phyloP scores from a whole-genome alignment of 2,113 vertebrate genomes.

The Pachyramphus minor region DNA sequence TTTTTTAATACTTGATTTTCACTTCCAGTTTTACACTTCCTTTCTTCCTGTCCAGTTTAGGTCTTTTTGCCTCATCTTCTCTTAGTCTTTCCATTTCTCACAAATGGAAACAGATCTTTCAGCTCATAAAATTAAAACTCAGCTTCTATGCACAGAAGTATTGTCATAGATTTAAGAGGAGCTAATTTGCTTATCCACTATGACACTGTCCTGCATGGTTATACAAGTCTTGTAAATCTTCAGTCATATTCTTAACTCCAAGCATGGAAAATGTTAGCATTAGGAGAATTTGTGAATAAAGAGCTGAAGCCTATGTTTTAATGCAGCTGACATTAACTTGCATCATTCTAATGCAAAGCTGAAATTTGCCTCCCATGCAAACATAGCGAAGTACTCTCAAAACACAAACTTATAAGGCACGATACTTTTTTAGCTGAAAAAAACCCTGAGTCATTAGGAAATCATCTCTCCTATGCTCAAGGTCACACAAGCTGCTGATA shows the following conservation, averaged over 20 bases:
- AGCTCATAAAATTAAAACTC: not conserved
- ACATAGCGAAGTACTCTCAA: not conserved
- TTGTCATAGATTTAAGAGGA: not conserved
- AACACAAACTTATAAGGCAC: not conserved
- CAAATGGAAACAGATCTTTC: not conserved
- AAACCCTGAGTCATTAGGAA: not conserved
- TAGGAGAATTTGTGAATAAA: not conserved
- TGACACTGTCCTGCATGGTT: not conserved
- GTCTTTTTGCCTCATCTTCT: fast-evolving
- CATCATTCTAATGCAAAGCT: not conserved
- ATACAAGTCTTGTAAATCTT: not conserved
- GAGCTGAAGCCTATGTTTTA: not conserved
- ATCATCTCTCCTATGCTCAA: not conserved
- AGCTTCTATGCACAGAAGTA: not conserved
- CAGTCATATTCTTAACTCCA: not conserved
- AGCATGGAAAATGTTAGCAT: not conserved
- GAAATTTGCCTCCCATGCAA: not conserved
- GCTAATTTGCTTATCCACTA: not conserved
- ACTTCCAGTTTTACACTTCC: not conserved
- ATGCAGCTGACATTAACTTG: not conserved
- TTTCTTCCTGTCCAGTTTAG: not conserved
- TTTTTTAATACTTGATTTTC: not conserved
- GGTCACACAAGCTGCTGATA: not conserved
- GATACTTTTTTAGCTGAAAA: not conserved
- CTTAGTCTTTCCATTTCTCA: not conserved